phyloP scores from a whole-genome alignment of 2,113 vertebrate species.

The Hippotragus niger region DNA sequence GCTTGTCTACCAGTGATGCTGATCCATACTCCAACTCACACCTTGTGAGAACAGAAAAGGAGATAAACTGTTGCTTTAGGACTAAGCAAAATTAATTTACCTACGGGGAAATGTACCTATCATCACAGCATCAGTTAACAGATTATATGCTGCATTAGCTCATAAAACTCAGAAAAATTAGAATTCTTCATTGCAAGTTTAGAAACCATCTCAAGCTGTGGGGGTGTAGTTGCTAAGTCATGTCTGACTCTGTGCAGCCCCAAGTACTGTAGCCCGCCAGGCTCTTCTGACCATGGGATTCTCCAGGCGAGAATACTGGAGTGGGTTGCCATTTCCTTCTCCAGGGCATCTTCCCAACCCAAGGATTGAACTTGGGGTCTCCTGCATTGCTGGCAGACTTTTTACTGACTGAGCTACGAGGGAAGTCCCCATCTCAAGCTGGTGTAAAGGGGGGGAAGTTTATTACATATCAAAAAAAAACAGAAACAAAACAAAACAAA shows the following conservation, averaged over 20 bases:
- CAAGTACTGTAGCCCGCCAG: background rate
- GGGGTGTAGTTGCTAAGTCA: background rate
- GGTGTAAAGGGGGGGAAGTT: background rate
- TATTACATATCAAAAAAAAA: background rate
- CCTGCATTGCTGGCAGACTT: background rate
- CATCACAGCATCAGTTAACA: background rate
- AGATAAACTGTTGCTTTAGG: background rate
- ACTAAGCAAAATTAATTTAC: conserved; percentile 18
- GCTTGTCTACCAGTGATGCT: background rate
- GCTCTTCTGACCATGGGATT: background rate
- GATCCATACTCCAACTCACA: background rate
- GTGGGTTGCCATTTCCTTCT: background rate
- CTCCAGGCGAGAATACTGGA: background rate
- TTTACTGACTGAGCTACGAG: background rate
- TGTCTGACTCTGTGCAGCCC: background rate
- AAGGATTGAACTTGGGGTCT: background rate
- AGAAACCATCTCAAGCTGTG: background rate
- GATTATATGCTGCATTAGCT: background rate
- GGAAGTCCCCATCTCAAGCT: background rate
- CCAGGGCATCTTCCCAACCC: background rate
- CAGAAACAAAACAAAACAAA: background rate
- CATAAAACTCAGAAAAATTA: background rate
- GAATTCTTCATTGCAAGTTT: background rate
- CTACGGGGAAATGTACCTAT: background rate
- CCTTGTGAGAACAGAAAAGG: background rate